These are phyloP conservation scores for Drosophila formosana DNA, from an alignment of 2,888 invertebrate genomes.

Conservation along the genomic window DNA sequence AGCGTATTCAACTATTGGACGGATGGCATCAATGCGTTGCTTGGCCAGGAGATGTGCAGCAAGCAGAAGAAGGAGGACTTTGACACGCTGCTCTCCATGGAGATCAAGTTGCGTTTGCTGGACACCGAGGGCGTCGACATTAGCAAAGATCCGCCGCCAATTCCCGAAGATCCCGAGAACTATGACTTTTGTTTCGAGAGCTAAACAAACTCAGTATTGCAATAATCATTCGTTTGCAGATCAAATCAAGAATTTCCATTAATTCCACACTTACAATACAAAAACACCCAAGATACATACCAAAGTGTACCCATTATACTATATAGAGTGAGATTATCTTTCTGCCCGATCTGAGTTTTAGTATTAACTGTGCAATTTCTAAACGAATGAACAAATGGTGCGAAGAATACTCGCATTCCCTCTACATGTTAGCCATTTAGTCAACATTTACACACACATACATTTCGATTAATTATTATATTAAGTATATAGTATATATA, in stretches of 20 bases:
- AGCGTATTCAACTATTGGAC: constrained; percentile 96
- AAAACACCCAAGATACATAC: constrained; percentile 62
- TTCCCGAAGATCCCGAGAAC: constrained; percentile 96
- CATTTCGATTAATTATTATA: constrained; percentile 60
- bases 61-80: constrained; percentile 95
- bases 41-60: constrained; percentile 95
- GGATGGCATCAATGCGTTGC: constrained; percentile 96
- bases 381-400: constrained; percentile 51
- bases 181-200: constrained; percentile 90
- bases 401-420: constrained; percentile 5
- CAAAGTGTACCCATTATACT: constrained; percentile 67
- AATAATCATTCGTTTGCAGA: constrained; percentile 38
- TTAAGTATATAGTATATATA: constrained; percentile 56
- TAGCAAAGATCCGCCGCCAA: constrained; percentile 95
- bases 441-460: constrained; percentile 48
- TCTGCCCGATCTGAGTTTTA: constrained; percentile 53
- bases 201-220: constrained; percentile 58
- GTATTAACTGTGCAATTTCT: constrained; percentile 74
- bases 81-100: constrained; percentile 97
- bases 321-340: constrained; percentile 14
- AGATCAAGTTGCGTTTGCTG: constrained; percentile 95
- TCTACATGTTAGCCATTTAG: constrained; percentile 54
- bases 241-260: constrained; percentile 13
- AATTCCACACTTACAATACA: constrained; percentile 25
- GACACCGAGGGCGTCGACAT: constrained; percentile 98